Conservation (phyloP, 1,140 invertebrate genomes). For the Lasaia peninsularis region DNA sequence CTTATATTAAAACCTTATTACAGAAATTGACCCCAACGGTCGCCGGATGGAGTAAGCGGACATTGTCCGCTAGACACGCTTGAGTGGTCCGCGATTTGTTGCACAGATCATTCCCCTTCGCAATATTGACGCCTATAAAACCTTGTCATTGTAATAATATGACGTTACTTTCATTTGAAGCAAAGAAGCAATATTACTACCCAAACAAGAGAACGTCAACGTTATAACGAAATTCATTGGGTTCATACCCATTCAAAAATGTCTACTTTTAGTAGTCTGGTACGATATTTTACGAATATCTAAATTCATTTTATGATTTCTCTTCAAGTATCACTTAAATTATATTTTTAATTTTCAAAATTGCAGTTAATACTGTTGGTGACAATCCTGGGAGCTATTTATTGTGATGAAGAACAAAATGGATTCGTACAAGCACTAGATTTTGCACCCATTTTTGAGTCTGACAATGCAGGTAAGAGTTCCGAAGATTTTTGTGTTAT, state of each 20-base stretch:
- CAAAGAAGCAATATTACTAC: constrained; percentile 46
- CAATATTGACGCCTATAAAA: constrained; percentile 75
- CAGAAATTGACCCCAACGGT: constrained; percentile 39
- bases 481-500: constrained; percentile 16
- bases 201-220: constrained; percentile 24
- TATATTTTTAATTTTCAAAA: constrained; percentile 6
- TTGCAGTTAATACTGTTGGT: constrained; percentile 64
- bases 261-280: constrained; percentile 55
- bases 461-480: constrained; percentile 43
- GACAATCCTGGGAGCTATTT: constrained; percentile 51
- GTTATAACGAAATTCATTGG: constrained; percentile 40
- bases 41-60: constrained; percentile 68
- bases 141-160: constrained; percentile 68
- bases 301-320: too few species aligned
- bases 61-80: constrained; percentile 66
- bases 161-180: constrained; percentile 71
- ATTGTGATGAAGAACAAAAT: constrained; percentile 45
- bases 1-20: constrained; percentile 27
- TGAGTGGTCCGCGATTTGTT: constrained; percentile 59
- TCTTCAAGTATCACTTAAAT: neutral
- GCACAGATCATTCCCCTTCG: constrained; percentile 73
- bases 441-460: constrained; percentile 54
- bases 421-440: constrained; percentile 64
- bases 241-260: constrained; percentile 65
- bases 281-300: constrained; percentile 40